A percentile compares a stretch with the other conserved stretches of the same genome.
These are phyloP conservation scores for Cricetomys ansorgei DNA, from an alignment of 2,113 vertebrate genomes.

Conservation along the genomic window DNA sequence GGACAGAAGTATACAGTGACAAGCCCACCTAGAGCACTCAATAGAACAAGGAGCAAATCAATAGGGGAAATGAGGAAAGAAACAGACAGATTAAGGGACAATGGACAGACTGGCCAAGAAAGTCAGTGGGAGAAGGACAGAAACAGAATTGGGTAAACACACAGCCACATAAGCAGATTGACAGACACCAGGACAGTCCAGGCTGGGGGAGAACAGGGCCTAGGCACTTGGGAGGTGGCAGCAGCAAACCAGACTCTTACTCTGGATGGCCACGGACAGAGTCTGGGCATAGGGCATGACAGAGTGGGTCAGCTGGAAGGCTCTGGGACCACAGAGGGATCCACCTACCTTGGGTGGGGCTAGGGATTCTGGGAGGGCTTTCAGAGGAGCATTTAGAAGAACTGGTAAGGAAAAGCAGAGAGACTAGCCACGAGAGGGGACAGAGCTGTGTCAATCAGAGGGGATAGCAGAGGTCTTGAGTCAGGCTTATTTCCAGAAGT, in stretches of 20 bases:
- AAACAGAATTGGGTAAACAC: not conserved
- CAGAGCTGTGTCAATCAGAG: not conserved
- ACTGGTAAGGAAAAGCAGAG: not conserved
- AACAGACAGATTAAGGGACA: not conserved
- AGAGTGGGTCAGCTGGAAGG: not conserved
- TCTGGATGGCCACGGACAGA: not conserved
- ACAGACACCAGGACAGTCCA: not conserved
- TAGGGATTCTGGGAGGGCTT: not conserved
- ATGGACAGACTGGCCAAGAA: not conserved
- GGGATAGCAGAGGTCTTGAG: not conserved
- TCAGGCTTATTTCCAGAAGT: not conserved
- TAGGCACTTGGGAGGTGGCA: not conserved
- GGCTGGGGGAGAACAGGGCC: not conserved
- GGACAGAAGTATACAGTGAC: not conserved
- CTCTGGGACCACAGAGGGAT: not conserved
- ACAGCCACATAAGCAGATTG: not conserved
- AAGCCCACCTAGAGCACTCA: not conserved
- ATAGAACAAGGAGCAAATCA: not conserved
- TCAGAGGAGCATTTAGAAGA: not conserved
- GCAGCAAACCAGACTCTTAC: not conserved
- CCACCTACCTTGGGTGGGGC: not conserved
- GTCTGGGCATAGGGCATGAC: not conserved
- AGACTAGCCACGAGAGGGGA: not conserved
- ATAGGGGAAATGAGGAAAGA: not conserved
- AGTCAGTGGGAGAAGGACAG: not conserved